Evolutionary conservation across 2,888 invertebrate genomes (phyloP).

Genomic region (Quadroppia sp.): DNA sequence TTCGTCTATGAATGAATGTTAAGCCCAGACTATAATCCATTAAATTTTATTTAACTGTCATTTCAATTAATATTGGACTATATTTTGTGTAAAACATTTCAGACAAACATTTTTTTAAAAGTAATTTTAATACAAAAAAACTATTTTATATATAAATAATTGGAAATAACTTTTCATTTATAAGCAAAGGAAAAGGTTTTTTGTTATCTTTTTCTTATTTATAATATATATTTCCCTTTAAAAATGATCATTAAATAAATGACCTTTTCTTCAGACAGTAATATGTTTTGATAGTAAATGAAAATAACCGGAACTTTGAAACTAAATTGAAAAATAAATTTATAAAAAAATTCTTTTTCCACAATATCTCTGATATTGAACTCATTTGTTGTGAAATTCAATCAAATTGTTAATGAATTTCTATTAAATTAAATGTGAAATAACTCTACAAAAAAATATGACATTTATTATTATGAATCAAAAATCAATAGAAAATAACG

Average conservation of each 20-base stretch:
- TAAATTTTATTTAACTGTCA: too few species aligned
- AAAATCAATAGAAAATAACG: too few species aligned
- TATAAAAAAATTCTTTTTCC: neutral
- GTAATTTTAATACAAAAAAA: neutral
- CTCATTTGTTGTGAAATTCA: neutral
- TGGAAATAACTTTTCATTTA: neutral
- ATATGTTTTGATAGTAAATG: neutral
- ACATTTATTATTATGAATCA: too few species aligned
- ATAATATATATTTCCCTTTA: neutral
- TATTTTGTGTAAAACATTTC: neutral
- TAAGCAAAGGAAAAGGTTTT: neutral
- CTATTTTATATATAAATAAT: neutral
- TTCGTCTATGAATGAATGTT: too few species aligned
- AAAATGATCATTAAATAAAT: slow-evolving; percentile 1
- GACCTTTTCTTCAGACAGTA: neutral
- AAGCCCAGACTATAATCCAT: too few species aligned
- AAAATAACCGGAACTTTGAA: neutral
- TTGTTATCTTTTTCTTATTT: neutral
- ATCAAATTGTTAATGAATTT: neutral
- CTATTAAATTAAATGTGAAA: too few species aligned
- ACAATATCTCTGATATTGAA: neutral
- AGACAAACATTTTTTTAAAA: neutral
- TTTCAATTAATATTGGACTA: neutral
- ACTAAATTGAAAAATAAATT: neutral
- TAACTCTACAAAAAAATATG: too few species aligned